Base-by-base conservation (phyloP, 2,888 invertebrate genomes). In the Tipula helvola region DNA sequence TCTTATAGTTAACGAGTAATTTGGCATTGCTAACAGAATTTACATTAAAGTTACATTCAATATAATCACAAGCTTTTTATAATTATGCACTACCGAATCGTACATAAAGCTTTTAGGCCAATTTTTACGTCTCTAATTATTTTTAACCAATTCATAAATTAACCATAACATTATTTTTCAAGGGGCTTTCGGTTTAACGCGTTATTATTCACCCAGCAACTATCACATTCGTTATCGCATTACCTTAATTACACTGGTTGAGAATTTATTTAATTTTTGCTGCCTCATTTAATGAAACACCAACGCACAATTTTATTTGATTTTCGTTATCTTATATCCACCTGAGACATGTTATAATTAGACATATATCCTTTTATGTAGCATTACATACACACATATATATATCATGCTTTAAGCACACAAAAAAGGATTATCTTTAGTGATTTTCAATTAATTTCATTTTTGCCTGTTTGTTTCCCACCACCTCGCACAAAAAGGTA, bases 341-440 rank as follows among this genome's bases (percentile, higher is more conserved):
- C 71, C 71, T 71, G 71, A 71, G 71, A 71, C 71, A 71, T 71
- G 71, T 71, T 71, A 71, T 71, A 71, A 71, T 71, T 71, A 71
- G 71, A 71, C 71, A 71, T 5, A 28, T 71, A 71, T 71, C 71
- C 71, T 28, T 71, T 52, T 52, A 39, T 44, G 10, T 10, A 5
- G 7, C 3, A 12, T 16, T 52, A 71, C n/a, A 52, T 3, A 28
- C 28, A 71, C 10, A 28, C 8, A 71, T 10, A 71, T 10, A 71
- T 71, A 57, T 57, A n/a, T 71, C 1, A 28, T 28, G 28, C 2
- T 71, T 28, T 71, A 71, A 71, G 71, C 71, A 71, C 71, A 71
- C 28, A 28, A 71, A 71, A 71, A 71, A 71, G 71, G 71, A 71
- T 71, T 71, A 71, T 71, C 8, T 71, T 28, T 71, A 71, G 71